Evolutionary conservation across 2,113 vertebrate species (phyloP), one percentile per base, ranked within the genome.

Genomic region (Centrocercus urophasianus): DNA sequence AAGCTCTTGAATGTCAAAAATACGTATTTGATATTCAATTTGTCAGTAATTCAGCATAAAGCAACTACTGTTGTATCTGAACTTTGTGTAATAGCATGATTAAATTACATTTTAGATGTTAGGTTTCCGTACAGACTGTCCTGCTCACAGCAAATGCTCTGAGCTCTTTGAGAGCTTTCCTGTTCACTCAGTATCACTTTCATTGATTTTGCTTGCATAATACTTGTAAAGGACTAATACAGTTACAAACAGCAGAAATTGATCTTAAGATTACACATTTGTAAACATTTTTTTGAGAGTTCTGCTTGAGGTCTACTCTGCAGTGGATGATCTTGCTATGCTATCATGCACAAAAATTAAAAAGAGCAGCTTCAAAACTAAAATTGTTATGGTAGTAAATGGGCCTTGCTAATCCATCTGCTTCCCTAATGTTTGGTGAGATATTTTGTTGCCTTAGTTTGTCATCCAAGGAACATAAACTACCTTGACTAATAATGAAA

Each of bases 1-100:
- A 89, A 82, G 28, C 47, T 38, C 36, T 76, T 85, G 76, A 94
- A 61, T 50, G 54, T 66, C 11, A 91, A 93, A 92, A 85, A 89
- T 43, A 79, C 5, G 43, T 28, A 40, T 70, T 88, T 77, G 20
- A 30, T 72, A 40, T 32, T 90, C 27, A 27, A 11, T 66, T 79
- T 72, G n/a, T 11, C 75, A 71, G 80, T 52, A 63, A 71, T 86
- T 64, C 71, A 81, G 50, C 32, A 54, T 25, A 61, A 8, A 77
- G 10, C 30, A 75, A 25, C 52, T 76, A 40, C 11, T 60, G 13
- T 52, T 28, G 78, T 61, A 36, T 40, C 64, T 7, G 45, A 6
- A 61, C 74, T 67, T 7, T 67, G 13, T 47, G 11, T 60, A 81
- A 52, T 74, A 88, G 15, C 50, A 74, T 56, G 30, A 80, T 88